Evolutionary conservation across 2,797 vertebrate genomes (phyloP).

Genomic region (Tangara arthus): DNA sequence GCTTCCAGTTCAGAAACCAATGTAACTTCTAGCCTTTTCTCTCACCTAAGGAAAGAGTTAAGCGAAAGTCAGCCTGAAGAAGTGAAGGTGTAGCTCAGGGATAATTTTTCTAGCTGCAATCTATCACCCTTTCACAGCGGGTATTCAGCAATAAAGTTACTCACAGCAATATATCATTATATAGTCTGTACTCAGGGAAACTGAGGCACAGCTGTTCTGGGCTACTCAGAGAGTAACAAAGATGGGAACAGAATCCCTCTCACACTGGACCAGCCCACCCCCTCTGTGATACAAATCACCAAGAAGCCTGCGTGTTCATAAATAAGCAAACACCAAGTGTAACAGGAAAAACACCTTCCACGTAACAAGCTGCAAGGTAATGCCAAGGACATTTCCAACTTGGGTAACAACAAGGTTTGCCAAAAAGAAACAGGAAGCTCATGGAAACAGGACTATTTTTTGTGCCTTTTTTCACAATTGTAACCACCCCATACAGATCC

Average conservation of each 20-base stretch:
- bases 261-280: rapidly evolving
- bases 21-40: background rate
- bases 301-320: background rate
- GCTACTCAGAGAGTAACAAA: background rate
- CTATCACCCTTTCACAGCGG: background rate
- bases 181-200: background rate
- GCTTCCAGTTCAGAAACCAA: background rate
- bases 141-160: background rate
- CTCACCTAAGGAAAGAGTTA: background rate
- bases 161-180: background rate
- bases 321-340: background rate
- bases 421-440: background rate
- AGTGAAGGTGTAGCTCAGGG: background rate
- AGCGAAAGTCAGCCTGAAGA: background rate
- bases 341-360: background rate
- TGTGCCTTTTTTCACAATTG: background rate
- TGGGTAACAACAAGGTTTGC: background rate
- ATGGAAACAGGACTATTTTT: background rate
- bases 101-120: background rate
- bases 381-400: background rate
- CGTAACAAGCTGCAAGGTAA: background rate
- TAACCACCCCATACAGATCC: background rate
- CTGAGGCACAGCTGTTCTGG: background rate
- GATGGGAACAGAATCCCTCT: background rate
- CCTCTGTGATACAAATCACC: background rate